phyloP scores from a whole-genome alignment of 2,888 invertebrate genomes.

The Rapana venosa region DNA sequence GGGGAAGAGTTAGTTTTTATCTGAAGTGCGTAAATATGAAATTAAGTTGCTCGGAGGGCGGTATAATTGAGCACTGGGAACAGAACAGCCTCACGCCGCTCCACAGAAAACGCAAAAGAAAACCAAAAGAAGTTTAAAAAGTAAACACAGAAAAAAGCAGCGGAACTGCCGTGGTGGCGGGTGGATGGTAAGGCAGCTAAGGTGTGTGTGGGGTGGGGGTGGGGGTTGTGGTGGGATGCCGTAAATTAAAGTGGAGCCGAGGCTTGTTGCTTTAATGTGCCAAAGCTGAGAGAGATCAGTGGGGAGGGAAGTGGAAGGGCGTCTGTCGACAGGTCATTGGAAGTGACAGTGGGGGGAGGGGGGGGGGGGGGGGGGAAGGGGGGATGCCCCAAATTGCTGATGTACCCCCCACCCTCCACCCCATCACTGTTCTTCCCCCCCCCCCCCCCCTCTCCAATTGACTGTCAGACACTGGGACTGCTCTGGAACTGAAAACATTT shows the following conservation, averaged over 20 bases:
- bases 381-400: not conserved
- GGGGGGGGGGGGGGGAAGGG: not conserved
- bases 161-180: too few relatives aligned
- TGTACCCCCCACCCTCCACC: not conserved
- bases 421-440: too few relatives aligned
- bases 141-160: too few relatives aligned
- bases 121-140: too few relatives aligned
- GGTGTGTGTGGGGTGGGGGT: not conserved
- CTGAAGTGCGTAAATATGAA: constrained; percentile 48
- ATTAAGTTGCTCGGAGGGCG: constrained; percentile 41
- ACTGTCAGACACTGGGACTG: too few relatives aligned
- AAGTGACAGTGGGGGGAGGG: not conserved
- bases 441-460: too few relatives aligned
- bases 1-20: constrained; percentile 44
- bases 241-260: constrained; percentile 34
- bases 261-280: constrained; percentile 20
- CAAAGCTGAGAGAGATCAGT: not conserved
- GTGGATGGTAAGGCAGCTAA: not conserved
- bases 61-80: constrained; percentile 34
- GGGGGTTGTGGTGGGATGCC: not conserved
- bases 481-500: too few relatives aligned
- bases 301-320: not conserved
- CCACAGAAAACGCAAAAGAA: not conserved
- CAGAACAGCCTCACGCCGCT: not conserved
- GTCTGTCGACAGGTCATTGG: constrained; percentile 23